Evolutionary conservation across 2,113 vertebrate species (phyloP).

Genomic region (Istiophorus platypterus): DNA sequence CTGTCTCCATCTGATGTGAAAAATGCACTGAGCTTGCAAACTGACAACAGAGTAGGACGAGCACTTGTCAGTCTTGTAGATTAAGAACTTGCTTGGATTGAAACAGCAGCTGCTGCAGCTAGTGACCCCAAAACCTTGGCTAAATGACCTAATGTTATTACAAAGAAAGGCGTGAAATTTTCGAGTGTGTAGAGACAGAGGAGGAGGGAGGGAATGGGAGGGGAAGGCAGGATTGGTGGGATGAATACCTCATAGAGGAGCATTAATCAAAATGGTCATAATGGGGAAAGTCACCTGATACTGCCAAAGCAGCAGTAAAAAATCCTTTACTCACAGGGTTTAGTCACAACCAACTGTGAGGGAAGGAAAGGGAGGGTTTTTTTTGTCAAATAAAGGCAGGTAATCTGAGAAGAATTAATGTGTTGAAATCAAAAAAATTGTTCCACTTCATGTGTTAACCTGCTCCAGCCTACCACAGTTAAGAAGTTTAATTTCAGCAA

Average conservation of each 20-base stretch:
- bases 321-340: constrained; percentile 46
- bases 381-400: constrained; percentile 62
- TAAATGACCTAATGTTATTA: constrained; percentile 81
- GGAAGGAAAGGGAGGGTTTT: constrained; percentile 20
- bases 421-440: constrained; percentile 38
- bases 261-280: constrained; percentile 78
- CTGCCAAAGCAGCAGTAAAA: constrained; percentile 59
- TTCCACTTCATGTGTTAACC: constrained; percentile 35
- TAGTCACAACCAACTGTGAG: constrained; percentile 48
- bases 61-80: constrained; percentile 48
- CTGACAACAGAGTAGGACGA: constrained; percentile 37
- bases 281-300: constrained; percentile 66
- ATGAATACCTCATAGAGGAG: constrained; percentile 54
- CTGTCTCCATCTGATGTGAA: constrained; percentile 64
- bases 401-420: constrained; percentile 63
- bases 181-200: constrained; percentile 62
- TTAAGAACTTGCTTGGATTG: constrained; percentile 53
- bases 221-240: constrained; percentile 29
- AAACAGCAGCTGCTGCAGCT: constrained; percentile 67
- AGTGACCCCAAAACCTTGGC: constrained; percentile 48
- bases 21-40: constrained; percentile 60
- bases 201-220: constrained; percentile 37
- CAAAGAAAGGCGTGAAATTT: constrained; percentile 77
- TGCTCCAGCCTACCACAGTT: constrained; percentile 27
- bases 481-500: constrained; percentile 32